Conservation (phyloP, 1,140 invertebrate genomes). For the Stenopsyche tienmushanensis region DNA sequence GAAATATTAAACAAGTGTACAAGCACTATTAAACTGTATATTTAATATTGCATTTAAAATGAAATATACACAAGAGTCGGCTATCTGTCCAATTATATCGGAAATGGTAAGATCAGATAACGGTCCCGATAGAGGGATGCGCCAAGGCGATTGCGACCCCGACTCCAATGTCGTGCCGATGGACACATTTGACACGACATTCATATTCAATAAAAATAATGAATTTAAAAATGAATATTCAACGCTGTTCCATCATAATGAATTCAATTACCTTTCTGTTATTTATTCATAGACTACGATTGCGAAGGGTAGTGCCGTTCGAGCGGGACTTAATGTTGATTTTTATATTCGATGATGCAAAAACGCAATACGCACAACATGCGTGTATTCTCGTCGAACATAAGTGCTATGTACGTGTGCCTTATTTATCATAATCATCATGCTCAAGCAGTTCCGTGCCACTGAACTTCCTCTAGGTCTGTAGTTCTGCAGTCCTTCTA, state of each 20-base stretch:
- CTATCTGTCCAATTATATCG: constrained; percentile 34
- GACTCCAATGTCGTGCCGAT: too few species aligned
- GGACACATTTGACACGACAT: too few species aligned
- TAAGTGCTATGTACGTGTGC: not conserved
- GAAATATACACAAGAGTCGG: constrained; percentile 8
- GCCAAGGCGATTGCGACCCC: not conserved
- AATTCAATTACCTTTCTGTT: too few species aligned
- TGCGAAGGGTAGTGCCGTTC: too few species aligned
- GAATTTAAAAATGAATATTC: too few species aligned
- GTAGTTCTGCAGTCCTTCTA: not conserved
- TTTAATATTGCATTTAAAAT: constrained; percentile 31
- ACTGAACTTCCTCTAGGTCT: not conserved
- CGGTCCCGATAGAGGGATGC: not conserved
- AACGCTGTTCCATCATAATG: too few species aligned
- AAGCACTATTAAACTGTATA: constrained; percentile 19
- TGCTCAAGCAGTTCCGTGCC: not conserved
- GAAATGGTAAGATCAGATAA: constrained; percentile 4
- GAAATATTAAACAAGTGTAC: constrained; percentile 36
- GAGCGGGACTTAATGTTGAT: too few species aligned
- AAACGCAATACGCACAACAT: too few species aligned
- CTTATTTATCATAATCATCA: not conserved
- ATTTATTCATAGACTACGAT: too few species aligned
- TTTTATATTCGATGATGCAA: too few species aligned
- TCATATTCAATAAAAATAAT: too few species aligned
- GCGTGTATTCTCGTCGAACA: too few species aligned